phyloP scores from a whole-genome alignment of 2,888 invertebrate species.

The Chrysolina oricalcia region DNA sequence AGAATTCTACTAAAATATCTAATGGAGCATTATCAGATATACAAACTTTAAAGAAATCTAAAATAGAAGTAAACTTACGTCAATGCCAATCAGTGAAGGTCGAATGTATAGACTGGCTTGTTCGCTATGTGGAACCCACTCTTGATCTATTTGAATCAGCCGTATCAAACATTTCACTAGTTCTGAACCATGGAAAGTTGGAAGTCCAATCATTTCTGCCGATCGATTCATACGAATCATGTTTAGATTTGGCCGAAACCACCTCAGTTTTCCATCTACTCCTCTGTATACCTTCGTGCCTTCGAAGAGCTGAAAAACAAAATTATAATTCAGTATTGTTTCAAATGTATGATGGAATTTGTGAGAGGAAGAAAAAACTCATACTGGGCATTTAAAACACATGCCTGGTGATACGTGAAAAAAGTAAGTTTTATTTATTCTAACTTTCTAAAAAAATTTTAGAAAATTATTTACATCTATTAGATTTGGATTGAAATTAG shows the following conservation, averaged over 20 bases:
- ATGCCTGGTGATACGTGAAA: too few species aligned
- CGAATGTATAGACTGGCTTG: slow-evolving; percentile 95
- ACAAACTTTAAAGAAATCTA: background rate
- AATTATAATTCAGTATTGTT: background rate
- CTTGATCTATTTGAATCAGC: slow-evolving; percentile 92
- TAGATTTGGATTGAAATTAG: too few species aligned
- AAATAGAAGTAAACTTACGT: slow-evolving; percentile 79
- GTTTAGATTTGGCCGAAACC: slow-evolving; percentile 97
- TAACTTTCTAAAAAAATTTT: too few species aligned
- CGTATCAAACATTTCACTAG: slow-evolving; percentile 88
- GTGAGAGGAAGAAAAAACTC: too few species aligned
- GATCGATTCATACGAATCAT: slow-evolving; percentile 94
- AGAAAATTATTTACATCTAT: too few species aligned
- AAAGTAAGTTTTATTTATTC: too few species aligned
- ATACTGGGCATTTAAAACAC: too few species aligned
- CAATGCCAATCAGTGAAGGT: slow-evolving; percentile 96
- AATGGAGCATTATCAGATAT: too few species aligned
- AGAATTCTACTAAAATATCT: too few species aligned
- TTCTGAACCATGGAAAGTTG: slow-evolving; percentile 91
- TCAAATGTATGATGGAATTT: too few species aligned
- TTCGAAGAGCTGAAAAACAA: slow-evolving; percentile 88
- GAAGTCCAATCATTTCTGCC: slow-evolving; percentile 88
- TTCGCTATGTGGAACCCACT: slow-evolving; percentile 97
- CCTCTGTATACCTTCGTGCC: slow-evolving; percentile 98
- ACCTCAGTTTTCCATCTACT: slow-evolving; percentile 90